A percentile compares a stretch with the other conserved stretches of the same genome.
phyloP scores from a whole-genome alignment of 2,888 invertebrate species.

The Drosophila mettleri region DNA sequence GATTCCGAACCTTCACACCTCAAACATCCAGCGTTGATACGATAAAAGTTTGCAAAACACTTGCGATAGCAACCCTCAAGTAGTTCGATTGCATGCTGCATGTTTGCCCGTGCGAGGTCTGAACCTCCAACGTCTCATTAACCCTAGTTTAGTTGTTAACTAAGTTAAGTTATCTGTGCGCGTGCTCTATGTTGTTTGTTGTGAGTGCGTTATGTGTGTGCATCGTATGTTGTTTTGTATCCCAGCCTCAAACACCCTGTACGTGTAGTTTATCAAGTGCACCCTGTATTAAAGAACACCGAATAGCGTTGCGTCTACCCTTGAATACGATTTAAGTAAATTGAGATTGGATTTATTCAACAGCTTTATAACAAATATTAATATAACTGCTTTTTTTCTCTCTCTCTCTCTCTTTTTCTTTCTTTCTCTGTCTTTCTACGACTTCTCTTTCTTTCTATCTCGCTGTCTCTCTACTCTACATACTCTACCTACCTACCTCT shows the following conservation, averaged over 20 bases:
- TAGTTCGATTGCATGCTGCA: conserved; percentile 51
- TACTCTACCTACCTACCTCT: conserved; percentile 31
- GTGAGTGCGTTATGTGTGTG: conserved; percentile 28
- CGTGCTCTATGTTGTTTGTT: conserved; percentile 22
- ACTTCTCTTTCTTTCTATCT: conserved; percentile 21
- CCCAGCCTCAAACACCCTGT: conserved; percentile 32
- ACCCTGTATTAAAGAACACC: conserved; percentile 57
- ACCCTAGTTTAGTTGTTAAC: conserved; percentile 30
- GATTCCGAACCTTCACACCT: conserved; percentile 39
- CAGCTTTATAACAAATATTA: conserved; percentile 32
- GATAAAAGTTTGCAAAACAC: conserved; percentile 35
- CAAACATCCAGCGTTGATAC: conserved; percentile 50
- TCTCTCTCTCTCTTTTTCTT: conserved; percentile 34
- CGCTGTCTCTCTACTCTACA: conserved; percentile 43
- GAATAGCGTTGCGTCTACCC: conserved; percentile 57
- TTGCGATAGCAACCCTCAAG: conserved; percentile 29
- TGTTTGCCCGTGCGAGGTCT: conserved; percentile 32
- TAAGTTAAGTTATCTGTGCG: conserved; percentile 25
- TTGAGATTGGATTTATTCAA: conserved; percentile 33
- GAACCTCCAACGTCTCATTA: conserved; percentile 24
- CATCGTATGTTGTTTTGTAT: conserved; percentile 13
- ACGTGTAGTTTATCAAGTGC: conserved; percentile 52
- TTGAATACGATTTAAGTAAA: conserved; percentile 40
- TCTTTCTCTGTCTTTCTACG: conserved; percentile 40
- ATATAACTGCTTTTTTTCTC: conserved; percentile 42